Conservation (phyloP, 1,140 invertebrate species). For the Tetramorium simillimum region DNA sequence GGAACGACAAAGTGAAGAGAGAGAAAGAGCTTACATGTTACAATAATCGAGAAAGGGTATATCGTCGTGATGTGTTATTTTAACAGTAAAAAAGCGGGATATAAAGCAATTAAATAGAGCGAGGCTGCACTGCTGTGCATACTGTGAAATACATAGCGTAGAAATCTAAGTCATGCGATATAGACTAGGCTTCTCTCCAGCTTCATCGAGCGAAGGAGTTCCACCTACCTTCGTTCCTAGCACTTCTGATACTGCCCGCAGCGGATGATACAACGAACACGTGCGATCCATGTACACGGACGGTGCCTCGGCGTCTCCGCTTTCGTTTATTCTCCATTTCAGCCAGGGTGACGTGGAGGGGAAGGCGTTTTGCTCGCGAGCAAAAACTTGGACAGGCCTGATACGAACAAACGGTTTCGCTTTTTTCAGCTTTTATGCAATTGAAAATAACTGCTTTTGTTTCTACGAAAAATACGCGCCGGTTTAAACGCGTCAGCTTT, state of each 20-base stretch:
- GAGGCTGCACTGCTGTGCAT: background rate
- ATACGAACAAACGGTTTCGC: conserved; percentile 1
- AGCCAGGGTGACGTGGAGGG: background rate
- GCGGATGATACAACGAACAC: background rate
- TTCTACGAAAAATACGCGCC: background rate
- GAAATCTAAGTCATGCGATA: background rate
- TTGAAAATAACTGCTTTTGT: conserved; percentile 17
- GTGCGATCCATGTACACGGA: background rate
- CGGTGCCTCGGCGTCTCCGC: background rate
- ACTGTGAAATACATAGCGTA: background rate
- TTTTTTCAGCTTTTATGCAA: background rate
- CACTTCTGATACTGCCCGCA: conserved; percentile 1
- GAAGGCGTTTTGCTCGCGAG: background rate
- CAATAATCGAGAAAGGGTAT: background rate
- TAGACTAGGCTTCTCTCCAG: background rate
- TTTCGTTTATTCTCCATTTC: conserved; percentile 1
- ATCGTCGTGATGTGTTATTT: background rate
- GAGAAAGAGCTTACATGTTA: background rate
- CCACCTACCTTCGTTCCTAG: background rate
- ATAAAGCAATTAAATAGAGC: background rate
- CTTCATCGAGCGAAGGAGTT: background rate
- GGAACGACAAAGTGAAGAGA: background rate
- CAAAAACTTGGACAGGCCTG: conserved; percentile 5
- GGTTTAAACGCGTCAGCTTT: background rate
- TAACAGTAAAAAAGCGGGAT: background rate